Conservation (phyloP, 2,113 vertebrate species). For the Sitta europaea region DNA sequence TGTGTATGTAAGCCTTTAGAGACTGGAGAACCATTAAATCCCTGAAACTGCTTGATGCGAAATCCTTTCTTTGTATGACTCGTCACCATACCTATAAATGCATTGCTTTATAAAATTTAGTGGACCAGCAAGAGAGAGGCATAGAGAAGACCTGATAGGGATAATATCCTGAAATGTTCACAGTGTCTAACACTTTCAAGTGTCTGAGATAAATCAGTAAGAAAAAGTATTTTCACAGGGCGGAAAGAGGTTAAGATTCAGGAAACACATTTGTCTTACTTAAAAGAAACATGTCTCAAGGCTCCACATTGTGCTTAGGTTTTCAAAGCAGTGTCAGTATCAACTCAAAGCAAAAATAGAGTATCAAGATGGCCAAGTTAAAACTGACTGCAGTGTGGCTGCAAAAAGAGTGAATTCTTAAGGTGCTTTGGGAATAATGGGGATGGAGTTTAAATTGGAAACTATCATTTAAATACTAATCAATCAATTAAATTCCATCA, state of each 20-base stretch:
- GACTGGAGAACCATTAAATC: not conserved
- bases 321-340: not conserved
- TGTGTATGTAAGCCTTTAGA: not conserved
- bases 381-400: not conserved
- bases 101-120: rapidly evolving
- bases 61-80: not conserved
- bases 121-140: not conserved
- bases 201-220: not conserved
- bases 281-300: not conserved
- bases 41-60: not conserved
- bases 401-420: not conserved
- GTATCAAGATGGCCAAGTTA: not conserved
- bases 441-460: not conserved
- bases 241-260: not conserved
- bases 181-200: not conserved
- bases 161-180: not conserved
- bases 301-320: not conserved
- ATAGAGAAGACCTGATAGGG: not conserved
- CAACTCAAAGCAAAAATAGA: not conserved
- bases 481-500: no score
- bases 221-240: not conserved
- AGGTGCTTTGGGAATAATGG: not conserved
- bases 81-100: not conserved
- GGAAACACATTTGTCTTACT: not conserved
- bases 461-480: no score